These are phyloP conservation scores for Rutpela maculata DNA, from an alignment of 2,888 invertebrate species.

Conservation along the genomic window DNA sequence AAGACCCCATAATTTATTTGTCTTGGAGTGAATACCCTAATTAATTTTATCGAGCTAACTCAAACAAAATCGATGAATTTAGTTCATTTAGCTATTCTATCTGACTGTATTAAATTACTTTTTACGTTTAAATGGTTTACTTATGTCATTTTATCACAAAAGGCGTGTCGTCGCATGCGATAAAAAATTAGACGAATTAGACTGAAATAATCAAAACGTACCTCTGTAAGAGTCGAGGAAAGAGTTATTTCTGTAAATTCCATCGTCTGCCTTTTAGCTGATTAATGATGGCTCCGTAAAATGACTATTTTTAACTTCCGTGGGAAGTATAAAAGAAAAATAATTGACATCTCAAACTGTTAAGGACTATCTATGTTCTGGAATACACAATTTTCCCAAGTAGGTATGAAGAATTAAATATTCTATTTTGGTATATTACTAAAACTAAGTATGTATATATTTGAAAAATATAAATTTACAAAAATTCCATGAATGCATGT, in stretches of 20 bases:
- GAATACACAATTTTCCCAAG: no score
- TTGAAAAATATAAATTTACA: no score
- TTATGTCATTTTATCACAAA: background rate
- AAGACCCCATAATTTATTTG: slow-evolving; percentile 16
- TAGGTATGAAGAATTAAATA: no score
- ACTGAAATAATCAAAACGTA: background rate
- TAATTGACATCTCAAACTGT: no score
- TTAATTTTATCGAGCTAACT: background rate
- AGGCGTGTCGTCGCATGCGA: background rate
- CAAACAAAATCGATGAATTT: background rate
- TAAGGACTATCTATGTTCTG: no score
- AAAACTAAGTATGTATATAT: no score
- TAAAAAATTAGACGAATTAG: background rate
- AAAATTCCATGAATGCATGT: no score
- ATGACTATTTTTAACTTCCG: background rate
- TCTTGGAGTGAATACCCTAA: background rate
- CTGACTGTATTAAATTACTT: background rate
- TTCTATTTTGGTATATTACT: no score
- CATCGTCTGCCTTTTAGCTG: background rate
- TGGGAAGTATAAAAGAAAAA: background rate
- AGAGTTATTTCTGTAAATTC: background rate
- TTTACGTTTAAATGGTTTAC: background rate
- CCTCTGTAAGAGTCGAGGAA: background rate
- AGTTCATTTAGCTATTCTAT: background rate
- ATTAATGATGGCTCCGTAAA: background rate